Percentiles rank a stretch among this genome's conserved stretches.
phyloP scores from a whole-genome alignment of 2,113 vertebrate genomes.

The Syrrhaptes paradoxus region DNA sequence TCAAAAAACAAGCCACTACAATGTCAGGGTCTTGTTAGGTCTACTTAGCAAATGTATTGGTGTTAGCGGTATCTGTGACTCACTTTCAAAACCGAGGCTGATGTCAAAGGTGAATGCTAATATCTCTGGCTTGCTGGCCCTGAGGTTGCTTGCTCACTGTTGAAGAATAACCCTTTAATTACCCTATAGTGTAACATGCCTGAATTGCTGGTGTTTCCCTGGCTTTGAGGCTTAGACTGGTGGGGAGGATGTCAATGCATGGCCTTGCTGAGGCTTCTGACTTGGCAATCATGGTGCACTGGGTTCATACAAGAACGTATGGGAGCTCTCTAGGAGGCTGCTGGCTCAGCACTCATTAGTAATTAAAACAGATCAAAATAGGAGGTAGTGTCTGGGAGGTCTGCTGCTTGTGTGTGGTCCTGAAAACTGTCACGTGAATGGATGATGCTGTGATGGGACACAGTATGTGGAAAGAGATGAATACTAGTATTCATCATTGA shows the following conservation, averaged over 20 bases:
- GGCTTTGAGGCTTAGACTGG: neutral
- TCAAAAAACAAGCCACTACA: neutral
- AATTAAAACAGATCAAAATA: neutral
- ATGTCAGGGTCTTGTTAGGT: neutral
- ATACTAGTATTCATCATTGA: too few relatives aligned
- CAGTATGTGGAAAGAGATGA: neutral
- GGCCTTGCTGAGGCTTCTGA: neutral
- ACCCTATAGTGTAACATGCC: rapidly evolving
- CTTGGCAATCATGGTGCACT: neutral
- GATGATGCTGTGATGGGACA: neutral
- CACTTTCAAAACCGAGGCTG: neutral
- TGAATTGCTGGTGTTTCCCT: neutral
- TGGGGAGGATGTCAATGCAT: rapidly evolving
- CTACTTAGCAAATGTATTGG: neutral
- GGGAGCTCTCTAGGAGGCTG: neutral
- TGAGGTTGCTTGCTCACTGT: neutral
- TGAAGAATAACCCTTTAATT: neutral
- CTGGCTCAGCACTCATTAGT: neutral
- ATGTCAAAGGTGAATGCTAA: neutral
- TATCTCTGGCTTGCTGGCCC: neutral
- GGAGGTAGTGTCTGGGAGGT: neutral
- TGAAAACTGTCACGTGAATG: neutral
- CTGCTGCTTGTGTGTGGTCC: neutral
- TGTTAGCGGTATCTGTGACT: neutral
- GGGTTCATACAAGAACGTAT: neutral